Conservation (phyloP, 2,888 invertebrate genomes). For the Norana najaformis region DNA sequence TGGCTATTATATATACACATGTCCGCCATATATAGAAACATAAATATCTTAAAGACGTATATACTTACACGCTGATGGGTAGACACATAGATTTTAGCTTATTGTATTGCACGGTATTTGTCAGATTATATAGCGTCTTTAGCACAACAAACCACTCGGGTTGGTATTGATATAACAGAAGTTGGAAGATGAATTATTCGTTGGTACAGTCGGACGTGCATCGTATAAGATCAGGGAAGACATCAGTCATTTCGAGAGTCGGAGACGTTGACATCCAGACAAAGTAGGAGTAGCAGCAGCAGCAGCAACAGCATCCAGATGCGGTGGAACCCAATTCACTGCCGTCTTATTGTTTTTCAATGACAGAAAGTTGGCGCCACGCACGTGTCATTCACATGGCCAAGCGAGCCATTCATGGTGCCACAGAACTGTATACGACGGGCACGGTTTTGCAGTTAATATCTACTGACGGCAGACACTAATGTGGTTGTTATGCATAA, state of each 20-base stretch:
- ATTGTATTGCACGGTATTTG: too few relatives aligned
- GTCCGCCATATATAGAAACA: too few relatives aligned
- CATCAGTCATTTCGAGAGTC: neutral
- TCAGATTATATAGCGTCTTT: too few relatives aligned
- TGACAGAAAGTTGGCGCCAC: neutral
- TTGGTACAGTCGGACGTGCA: neutral
- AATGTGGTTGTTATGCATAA: neutral
- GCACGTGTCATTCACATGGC: neutral
- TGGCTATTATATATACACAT: too few relatives aligned
- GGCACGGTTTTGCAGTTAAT: neutral
- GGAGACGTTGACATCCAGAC: neutral
- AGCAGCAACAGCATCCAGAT: neutral
- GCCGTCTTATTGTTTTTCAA: neutral
- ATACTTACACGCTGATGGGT: too few relatives aligned
- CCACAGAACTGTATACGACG: neutral
- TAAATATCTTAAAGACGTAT: too few relatives aligned
- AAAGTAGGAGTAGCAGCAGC: neutral
- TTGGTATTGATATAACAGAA: too few relatives aligned
- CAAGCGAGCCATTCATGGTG: neutral
- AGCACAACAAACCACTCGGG: too few relatives aligned
- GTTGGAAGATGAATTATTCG: neutral
- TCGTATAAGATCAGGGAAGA: neutral
- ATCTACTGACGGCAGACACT: neutral
- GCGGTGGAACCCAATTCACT: neutral
- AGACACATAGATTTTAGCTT: too few relatives aligned